Evolutionary conservation across 2,113 vertebrate genomes (phyloP).

Genomic region (Cairina moschata): DNA sequence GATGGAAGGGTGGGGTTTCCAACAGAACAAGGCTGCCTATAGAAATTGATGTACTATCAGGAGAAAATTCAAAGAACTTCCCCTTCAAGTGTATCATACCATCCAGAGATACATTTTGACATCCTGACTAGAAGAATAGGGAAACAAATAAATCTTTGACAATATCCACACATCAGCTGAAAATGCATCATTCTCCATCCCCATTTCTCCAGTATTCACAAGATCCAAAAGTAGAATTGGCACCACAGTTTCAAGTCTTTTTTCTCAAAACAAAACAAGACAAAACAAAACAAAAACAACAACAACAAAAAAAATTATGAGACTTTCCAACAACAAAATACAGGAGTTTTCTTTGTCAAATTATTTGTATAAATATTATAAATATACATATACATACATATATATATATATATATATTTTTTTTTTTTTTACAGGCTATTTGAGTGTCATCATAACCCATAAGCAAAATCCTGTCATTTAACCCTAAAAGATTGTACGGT

Average conservation of each 20-base stretch:
- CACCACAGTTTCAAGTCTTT: neutral
- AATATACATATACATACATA: too few relatives aligned
- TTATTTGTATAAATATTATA: neutral
- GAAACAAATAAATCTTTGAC: neutral
- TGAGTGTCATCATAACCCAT: neutral
- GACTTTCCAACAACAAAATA: neutral
- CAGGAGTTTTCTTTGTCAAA: neutral
- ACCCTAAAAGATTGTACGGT: neutral
- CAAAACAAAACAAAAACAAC: too few relatives aligned
- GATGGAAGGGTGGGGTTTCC: too few relatives aligned
- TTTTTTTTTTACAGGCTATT: neutral
- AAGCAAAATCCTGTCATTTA: neutral
- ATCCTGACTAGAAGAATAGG: neutral
- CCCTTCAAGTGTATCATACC: neutral
- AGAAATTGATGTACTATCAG: neutral
- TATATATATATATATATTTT: neutral
- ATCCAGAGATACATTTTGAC: neutral
- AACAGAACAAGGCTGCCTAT: neutral
- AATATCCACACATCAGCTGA: neutral
- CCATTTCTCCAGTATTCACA: neutral
- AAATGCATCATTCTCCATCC: neutral
- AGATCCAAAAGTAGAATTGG: neutral
- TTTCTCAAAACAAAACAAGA: neutral
- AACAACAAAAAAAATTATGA: neutral
- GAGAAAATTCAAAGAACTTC: neutral